These are phyloP conservation scores for Lepidurus apus DNA, from an alignment of 1,140 invertebrate species.

Conservation along the genomic window DNA sequence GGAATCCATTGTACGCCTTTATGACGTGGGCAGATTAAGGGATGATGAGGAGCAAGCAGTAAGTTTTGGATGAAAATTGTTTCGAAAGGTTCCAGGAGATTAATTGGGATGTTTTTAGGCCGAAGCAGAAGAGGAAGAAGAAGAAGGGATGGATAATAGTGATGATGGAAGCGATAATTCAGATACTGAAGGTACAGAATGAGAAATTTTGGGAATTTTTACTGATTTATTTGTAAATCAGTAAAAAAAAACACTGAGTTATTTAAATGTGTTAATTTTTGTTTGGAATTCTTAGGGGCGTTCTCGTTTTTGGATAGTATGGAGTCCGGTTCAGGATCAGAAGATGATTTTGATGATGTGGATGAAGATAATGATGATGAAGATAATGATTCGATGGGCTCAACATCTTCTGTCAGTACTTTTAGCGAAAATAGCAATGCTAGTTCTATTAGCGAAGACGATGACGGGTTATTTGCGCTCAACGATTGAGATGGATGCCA, in stretches of 20 bases:
- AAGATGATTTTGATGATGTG: conserved; percentile 43
- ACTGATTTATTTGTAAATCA: too few species aligned
- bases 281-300: conserved; percentile 35
- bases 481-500: background rate
- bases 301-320: conserved; percentile 32
- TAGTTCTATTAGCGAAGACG: background rate
- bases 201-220: background rate
- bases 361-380: conserved; percentile 52
- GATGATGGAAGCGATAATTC: conserved; percentile 49
- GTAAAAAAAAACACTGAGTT: too few species aligned
- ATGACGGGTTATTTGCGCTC: background rate
- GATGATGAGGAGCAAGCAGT: conserved; percentile 65
- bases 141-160: conserved; percentile 35
- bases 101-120: conserved; percentile 22
- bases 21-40: conserved; percentile 67
- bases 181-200: conserved; percentile 41
- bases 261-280: background rate
- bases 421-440: conserved; percentile 21
- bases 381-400: conserved; percentile 42
- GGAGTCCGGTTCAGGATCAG: conserved; percentile 30
- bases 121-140: conserved; percentile 36
- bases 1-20: conserved; percentile 73
- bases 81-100: conserved; percentile 24
- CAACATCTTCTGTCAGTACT: background rate
- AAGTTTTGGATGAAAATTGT: conserved; percentile 4